phyloP scores from a whole-genome alignment of 1,140 invertebrate species.

The Aphelenchoides besseyi region DNA sequence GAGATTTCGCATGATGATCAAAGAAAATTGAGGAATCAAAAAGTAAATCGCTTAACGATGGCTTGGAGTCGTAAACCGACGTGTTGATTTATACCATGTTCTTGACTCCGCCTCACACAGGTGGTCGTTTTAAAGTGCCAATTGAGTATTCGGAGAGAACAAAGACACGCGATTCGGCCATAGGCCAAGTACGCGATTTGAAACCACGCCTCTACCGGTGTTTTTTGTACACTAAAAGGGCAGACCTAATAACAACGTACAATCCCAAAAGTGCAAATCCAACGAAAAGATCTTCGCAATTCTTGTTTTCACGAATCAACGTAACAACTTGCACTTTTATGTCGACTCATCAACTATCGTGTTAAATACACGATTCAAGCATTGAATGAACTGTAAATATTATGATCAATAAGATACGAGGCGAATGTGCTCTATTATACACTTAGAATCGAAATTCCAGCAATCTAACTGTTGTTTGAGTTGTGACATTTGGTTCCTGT shows the following conservation, averaged over 20 bases:
- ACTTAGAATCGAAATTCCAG: no score
- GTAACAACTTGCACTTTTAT: background rate
- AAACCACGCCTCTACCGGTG: background rate
- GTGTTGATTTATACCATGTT: background rate
- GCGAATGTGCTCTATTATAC: no score
- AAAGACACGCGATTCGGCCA: constrained; percentile 1
- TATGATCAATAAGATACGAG: no score
- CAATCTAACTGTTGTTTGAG: no score
- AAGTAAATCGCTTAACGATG: background rate
- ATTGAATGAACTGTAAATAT: no score
- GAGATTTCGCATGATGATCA: background rate
- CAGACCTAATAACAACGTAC: background rate
- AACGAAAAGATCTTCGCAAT: no score
- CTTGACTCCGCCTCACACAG: background rate
- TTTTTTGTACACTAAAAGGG: no score
- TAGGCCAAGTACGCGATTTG: background rate
- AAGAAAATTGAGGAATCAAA: background rate
- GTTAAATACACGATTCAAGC: no score
- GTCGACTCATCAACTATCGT: no score
- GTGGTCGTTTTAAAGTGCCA: background rate
- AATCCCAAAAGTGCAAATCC: background rate
- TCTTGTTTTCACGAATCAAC: no score
- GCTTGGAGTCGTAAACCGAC: background rate
- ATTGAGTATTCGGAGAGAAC: background rate
- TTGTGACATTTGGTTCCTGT: no score